phyloP scores from a whole-genome alignment of 1,140 invertebrate genomes.

The Bradynema listronoti region DNA sequence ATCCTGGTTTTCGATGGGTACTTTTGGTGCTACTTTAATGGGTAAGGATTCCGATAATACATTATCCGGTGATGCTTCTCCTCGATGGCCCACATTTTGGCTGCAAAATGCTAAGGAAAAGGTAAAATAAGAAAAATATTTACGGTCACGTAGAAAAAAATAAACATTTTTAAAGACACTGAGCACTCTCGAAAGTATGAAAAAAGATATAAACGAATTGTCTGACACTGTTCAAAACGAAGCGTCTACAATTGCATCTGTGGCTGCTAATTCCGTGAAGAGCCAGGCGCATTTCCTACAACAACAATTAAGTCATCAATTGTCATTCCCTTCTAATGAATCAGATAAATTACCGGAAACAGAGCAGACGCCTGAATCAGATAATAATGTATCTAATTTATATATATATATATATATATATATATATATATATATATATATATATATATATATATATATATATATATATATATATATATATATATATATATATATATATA shows the following conservation, averaged over 20 bases:
- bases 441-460: neutral
- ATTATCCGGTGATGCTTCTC: too few species aligned
- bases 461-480: neutral
- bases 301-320: too few species aligned
- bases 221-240: constrained; percentile 43
- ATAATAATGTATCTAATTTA: constrained; percentile 10
- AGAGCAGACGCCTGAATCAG: constrained; percentile 14
- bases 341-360: constrained; percentile 5
- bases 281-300: constrained; percentile 43
- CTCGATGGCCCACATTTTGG: too few species aligned
- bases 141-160: too few species aligned
- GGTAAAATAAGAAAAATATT: too few species aligned
- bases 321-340: constrained; percentile 35
- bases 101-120: too few species aligned
- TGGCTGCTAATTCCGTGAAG: constrained; percentile 34
- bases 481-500: neutral
- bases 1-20: too few species aligned
- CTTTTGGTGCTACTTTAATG: too few species aligned
- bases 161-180: too few species aligned
- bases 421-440: neutral
- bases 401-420: neutral
- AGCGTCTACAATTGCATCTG: constrained; percentile 37
- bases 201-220: constrained; percentile 50
- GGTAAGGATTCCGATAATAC: too few species aligned
- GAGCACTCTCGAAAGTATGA: constrained; percentile 43